Base-by-base conservation (phyloP, 92 coral and sea anemone genomes). In the Hydrozoanthus gracilis region DNA sequence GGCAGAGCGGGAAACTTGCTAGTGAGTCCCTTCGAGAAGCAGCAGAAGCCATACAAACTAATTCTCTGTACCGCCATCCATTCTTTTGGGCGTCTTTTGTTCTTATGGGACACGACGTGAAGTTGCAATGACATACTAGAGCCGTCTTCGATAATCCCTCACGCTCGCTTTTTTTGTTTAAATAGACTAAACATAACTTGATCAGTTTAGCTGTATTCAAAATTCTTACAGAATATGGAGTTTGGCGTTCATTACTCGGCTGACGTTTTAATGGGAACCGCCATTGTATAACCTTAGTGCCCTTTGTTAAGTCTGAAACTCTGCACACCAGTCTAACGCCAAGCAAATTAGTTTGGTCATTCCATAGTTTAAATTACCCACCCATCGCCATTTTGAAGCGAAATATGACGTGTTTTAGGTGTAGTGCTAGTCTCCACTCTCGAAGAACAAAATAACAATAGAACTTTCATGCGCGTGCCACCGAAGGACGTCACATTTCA, bases 61-160 rank as follows among this genome's bases (percentile, higher is more conserved):
- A 71, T 12, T 3, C 51, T 44, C 11, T 71, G 20, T 71, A 44
- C 51, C 51, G 18, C 18, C 76, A 71, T 13, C 76, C 76, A 71
- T 44, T 5, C 17, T 71, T 44, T 44, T 71, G 76, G 76, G 76
- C 76, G 35, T 44, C 76, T 44, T 71, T 71, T 71, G 76, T 71
- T 11, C 51, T 71, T 44, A 71, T 71, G 76, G 76, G 76, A 11
- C 76, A 71, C 76, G 76, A 71, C 17, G 76, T 71, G 7, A 71
- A 44, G 14, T 13, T 71, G 51, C 4, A 45, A 44, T 71, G 48
- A 71, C 46, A 54, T 54, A 54, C 60, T 54, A 7, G 60, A 54
- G 60, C 60, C 60, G 8, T 54, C 60, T 54, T 54, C 60, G 60
- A 54, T 54, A 54, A 54, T 54, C 60, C 60, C 60, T 54, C 60